These are phyloP conservation scores for Gymnarchus niloticus DNA, from an alignment of 2,113 vertebrate species.

Conservation along the genomic window DNA sequence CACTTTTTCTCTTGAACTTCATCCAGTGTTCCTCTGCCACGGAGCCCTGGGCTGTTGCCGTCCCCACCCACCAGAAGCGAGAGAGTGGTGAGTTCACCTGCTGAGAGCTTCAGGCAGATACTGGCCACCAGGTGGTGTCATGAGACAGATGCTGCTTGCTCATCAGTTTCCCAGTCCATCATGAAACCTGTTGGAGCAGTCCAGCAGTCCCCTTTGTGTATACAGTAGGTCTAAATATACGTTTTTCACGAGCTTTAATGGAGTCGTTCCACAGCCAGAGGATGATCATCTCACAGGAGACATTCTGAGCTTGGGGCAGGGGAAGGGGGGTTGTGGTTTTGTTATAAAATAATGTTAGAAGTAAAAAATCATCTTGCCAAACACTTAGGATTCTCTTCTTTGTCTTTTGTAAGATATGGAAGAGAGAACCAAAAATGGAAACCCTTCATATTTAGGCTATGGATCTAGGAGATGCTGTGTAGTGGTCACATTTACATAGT, in stretches of 20 bases:
- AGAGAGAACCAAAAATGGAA: not conserved
- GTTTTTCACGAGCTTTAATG: too few species aligned
- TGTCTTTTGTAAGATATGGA: not conserved
- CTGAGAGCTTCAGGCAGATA: too few species aligned
- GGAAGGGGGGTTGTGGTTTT: not conserved
- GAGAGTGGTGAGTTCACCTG: too few species aligned
- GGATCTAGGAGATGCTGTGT: not conserved
- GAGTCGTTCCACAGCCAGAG: not conserved
- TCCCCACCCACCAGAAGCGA: not conserved
- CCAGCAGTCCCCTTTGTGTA: not conserved
- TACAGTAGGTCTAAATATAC: not conserved
- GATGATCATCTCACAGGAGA: not conserved
- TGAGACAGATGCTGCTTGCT: not conserved
- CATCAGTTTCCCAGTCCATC: not conserved
- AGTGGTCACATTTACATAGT: not conserved
- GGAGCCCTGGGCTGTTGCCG: not conserved
- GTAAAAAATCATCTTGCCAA: not conserved
- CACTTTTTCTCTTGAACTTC: not conserved
- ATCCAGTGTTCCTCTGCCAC: not conserved
- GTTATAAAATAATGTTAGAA: not conserved
- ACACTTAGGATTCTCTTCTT: not conserved
- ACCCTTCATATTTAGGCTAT: not conserved
- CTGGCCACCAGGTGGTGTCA: not conserved
- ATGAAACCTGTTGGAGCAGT: not conserved
- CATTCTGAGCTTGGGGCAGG: not conserved